Percentiles rank a stretch among this genome's conserved stretches.
These are phyloP conservation scores for Sus scrofa DNA, from an alignment of 2,113 vertebrate species.

Conservation along the genomic window DNA sequence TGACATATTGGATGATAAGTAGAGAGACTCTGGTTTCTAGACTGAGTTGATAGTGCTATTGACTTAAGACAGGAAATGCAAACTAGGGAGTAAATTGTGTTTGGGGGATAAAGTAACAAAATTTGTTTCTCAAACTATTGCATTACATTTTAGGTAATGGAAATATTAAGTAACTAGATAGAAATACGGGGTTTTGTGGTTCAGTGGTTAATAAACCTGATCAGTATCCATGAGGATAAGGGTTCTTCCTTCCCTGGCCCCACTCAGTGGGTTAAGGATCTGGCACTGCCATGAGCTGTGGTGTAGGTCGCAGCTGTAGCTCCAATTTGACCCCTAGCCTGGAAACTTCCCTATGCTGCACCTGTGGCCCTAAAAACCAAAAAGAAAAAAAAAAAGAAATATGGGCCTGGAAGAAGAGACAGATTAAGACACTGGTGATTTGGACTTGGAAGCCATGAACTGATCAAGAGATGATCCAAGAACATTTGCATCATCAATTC, in stretches of 20 bases:
- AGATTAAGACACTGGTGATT: background rate
- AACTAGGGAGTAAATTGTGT: background rate
- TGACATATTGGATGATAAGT: background rate
- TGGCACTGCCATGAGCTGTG: no score
- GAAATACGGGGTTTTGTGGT: background rate
- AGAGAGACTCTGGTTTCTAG: background rate
- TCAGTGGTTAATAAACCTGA: no score
- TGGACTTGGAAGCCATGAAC: background rate
- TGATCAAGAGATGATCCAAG: background rate
- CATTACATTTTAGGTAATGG: background rate
- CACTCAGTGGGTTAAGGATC: no score
- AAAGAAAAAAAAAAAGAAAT: background rate
- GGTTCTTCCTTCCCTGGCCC: no score
- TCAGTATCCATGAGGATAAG: no score
- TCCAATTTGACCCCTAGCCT: no score
- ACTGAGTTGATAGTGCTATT: background rate
- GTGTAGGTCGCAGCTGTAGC: no score
- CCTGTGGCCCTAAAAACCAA: no score
- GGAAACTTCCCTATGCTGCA: no score
- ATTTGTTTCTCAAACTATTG: background rate
- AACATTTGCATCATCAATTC: background rate
- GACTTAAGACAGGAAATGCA: background rate
- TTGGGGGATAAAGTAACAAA: background rate
- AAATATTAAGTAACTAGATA: background rate
- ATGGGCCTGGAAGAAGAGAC: background rate